Base-by-base conservation (phyloP, 2,113 vertebrate species). In the Tenebrosternarchus preto region DNA sequence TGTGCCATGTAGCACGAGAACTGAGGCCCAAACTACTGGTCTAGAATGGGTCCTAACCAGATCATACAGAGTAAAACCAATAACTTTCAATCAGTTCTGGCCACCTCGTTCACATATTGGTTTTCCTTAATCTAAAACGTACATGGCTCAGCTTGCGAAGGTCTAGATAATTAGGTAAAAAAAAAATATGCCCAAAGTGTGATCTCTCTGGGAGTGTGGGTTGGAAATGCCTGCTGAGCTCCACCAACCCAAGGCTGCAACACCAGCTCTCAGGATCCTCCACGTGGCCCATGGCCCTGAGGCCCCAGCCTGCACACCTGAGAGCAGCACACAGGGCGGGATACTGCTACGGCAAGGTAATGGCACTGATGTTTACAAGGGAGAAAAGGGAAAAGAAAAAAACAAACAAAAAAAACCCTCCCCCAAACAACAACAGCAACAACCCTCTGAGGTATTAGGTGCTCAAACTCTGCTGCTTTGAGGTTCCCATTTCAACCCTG, bases 361-460 rank as follows among this genome's bases (percentile, higher is more conserved):
- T 91, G 91, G 90, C 92, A 91, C 91, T 90, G 63, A 78, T 81
- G 27, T 27, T 43, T 64, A 55, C 68, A 75, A 64, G 22, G 33
- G 20, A 80, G 73, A 74, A 74, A 79, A 16, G 59, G 24, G 31
- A 74, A 27, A 25, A 56, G 20, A 9, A 43, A 43, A 43, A 5
- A 43, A 43, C 39, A 36, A 36, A 3, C n/a, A n/a, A n/a, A n/a
- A n/a, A n/a, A n/a, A n/a, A n/a, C n/a, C n/a, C n/a, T n/a, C 8
- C 8, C 43, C 12, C 9, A 9, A 50, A 50, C 8, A 50, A 50
- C 12, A 15, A 15, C 71, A 20, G 56, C 8, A 36, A 67, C 56
- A n/a, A 19, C 20, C 68, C 78, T 67, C 68, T 1, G 11, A 39
- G 60, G 46, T 66, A 53, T 33, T 17, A 5, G 27, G 12, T 59